Percentiles rank a stretch among this genome's conserved stretches.
phyloP scores from a whole-genome alignment of 2,797 vertebrate species.

The Vireo griseus region DNA sequence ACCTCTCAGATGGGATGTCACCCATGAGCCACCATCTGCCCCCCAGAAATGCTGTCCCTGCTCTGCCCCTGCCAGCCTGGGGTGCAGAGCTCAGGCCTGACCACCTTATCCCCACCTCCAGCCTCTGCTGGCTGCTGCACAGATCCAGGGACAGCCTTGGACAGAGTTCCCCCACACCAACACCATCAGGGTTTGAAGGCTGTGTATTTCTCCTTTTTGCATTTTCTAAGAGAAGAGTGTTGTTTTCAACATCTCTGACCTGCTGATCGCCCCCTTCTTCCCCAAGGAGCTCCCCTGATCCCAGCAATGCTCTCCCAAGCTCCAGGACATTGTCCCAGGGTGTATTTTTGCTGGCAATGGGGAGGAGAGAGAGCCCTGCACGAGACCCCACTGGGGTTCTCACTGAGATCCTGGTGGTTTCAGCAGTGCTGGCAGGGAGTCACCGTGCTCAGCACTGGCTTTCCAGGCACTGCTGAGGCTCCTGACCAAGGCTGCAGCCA shows the following conservation, averaged over 20 bases:
- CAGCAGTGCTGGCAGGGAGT: fast-evolving
- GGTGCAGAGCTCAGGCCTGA: neutral
- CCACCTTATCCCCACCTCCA: neutral
- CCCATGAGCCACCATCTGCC: fast-evolving
- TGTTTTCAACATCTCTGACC: neutral
- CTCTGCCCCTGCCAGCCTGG: neutral
- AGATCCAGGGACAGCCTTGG: neutral
- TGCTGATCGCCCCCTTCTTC: fast-evolving
- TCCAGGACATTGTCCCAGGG: neutral
- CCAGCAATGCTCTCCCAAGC: neutral
- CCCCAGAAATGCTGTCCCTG: fast-evolving
- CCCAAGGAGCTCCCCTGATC: neutral
- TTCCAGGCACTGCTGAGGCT: neutral
- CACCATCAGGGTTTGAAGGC: neutral
- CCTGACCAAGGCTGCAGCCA: neutral
- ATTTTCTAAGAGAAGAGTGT: neutral
- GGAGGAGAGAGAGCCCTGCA: neutral
- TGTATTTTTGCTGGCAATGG: neutral
- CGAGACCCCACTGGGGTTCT: fast-evolving
- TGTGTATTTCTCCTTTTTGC: neutral
- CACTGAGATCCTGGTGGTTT: fast-evolving
- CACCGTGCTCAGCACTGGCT: neutral
- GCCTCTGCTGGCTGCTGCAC: fast-evolving
- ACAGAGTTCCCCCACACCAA: neutral
- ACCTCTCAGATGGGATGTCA: fast-evolving